phyloP scores from a whole-genome alignment of 2,797 vertebrate genomes.

The Lithobates pipiens region DNA sequence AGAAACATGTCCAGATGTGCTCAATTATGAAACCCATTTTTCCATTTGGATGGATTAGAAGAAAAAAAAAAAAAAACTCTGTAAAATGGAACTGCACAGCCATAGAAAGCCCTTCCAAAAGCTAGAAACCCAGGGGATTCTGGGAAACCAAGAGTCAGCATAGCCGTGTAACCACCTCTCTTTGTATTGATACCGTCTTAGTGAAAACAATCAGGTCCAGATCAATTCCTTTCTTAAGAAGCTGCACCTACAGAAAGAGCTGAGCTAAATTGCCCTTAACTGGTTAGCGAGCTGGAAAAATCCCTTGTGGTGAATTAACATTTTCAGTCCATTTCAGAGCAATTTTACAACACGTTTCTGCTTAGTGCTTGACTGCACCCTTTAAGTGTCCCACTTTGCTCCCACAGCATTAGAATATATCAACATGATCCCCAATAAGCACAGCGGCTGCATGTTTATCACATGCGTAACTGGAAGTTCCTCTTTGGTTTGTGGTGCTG shows the following conservation, averaged over 20 bases:
- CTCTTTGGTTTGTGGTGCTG: no score
- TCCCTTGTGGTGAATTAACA: conserved; percentile 57
- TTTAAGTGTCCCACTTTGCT: conserved; percentile 54
- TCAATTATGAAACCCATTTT: conserved; percentile 30
- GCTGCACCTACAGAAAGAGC: conserved; percentile 30
- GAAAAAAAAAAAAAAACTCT: conserved; percentile 10
- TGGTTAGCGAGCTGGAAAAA: conserved; percentile 49
- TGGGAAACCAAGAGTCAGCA: conserved; percentile 25
- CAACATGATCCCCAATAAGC: conserved; percentile 34
- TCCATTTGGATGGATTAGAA: conserved; percentile 43
- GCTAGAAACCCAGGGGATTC: conserved; percentile 12
- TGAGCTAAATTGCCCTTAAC: conserved; percentile 51
- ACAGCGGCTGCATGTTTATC: not conserved
- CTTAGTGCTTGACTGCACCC: conserved; percentile 55
- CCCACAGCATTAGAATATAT: conserved; percentile 47
- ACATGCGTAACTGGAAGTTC: not conserved
- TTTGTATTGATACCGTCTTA: conserved; percentile 21
- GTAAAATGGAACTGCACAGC: conserved; percentile 31
- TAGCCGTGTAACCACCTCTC: not conserved
- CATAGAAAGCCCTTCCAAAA: conserved; percentile 8
- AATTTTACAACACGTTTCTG: conserved; percentile 61
- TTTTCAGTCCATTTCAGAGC: conserved; percentile 57
- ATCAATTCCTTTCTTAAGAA: conserved; percentile 42
- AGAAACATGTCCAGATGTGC: conserved; percentile 35
- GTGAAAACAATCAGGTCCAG: conserved; percentile 33